phyloP scores from a whole-genome alignment of 2,113 vertebrate species.

The Thalassarche chlororhynchos region DNA sequence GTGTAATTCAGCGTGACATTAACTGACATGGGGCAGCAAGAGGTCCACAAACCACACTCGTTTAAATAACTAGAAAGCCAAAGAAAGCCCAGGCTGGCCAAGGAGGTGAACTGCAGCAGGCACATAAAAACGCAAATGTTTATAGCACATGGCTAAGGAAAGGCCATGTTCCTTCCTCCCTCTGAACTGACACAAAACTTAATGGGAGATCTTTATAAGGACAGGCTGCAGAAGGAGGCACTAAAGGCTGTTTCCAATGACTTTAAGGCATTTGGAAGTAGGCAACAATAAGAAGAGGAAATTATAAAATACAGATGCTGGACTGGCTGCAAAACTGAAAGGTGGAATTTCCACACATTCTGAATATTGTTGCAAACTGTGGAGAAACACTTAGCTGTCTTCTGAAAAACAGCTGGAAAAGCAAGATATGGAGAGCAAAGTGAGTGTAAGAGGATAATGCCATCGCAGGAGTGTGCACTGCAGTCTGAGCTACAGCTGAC shows the following conservation, averaged over 20 bases:
- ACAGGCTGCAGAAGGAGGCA: background rate
- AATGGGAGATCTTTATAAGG: background rate
- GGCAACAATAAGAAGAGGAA: background rate
- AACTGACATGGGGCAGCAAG: background rate
- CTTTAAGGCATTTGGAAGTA: background rate
- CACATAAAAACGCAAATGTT: background rate
- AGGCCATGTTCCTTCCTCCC: background rate
- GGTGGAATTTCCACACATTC: background rate
- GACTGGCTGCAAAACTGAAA: background rate
- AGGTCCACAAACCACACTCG: background rate
- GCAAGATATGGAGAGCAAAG: background rate
- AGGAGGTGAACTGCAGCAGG: background rate
- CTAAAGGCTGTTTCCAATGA: background rate
- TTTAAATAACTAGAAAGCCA: constrained; percentile 17
- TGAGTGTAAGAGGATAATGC: background rate
- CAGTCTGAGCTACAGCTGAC: background rate
- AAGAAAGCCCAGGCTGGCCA: background rate
- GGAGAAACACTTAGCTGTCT: background rate
- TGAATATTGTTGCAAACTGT: background rate
- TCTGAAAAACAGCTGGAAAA: background rate
- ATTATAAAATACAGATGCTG: background rate
- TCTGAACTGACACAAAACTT: constrained; percentile 19
- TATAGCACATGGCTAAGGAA: background rate
- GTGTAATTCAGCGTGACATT: background rate
- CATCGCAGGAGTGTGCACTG: background rate